A percentile compares a stretch with the other conserved stretches of the same genome.
phyloP scores from a whole-genome alignment of 2,113 vertebrate species.

The Larimichthys crocea region DNA sequence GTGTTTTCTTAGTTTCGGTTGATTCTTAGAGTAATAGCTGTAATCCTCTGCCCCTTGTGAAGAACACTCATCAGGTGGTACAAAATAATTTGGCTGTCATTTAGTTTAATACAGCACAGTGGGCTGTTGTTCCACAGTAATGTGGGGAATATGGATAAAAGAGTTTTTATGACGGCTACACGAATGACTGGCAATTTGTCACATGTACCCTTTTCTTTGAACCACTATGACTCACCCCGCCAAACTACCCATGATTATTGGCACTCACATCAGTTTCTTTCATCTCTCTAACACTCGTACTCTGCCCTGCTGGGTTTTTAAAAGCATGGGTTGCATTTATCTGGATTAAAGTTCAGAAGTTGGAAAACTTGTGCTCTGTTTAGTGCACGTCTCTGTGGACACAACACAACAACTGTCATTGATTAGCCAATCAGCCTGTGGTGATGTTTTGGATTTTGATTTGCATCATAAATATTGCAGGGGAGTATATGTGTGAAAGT shows the following conservation, averaged over 20 bases:
- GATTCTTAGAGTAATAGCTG: background rate
- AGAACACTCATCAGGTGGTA: slow-evolving; percentile 10
- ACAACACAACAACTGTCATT: background rate
- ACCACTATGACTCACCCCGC: background rate
- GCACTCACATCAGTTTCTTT: slow-evolving; percentile 34
- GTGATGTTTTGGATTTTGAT: background rate
- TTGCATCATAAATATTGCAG: slow-evolving; percentile 4
- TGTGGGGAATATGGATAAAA: background rate
- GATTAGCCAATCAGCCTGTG: slow-evolving; percentile 29
- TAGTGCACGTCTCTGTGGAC: slow-evolving; percentile 4
- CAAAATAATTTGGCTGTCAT: slow-evolving; percentile 5
- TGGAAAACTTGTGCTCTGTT: slow-evolving; percentile 31
- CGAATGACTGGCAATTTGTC: slow-evolving; percentile 19
- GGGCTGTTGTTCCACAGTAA: background rate
- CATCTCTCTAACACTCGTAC: background rate
- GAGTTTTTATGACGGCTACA: background rate
- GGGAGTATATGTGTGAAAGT: background rate
- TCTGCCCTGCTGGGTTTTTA: background rate
- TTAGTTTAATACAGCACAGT: background rate
- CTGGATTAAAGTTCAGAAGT: slow-evolving; percentile 44
- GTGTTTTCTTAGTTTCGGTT: background rate
- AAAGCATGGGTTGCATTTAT: slow-evolving; percentile 18
- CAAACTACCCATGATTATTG: slow-evolving; percentile 15
- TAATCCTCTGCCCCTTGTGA: background rate
- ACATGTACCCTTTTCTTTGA: slow-evolving; percentile 15